Evolutionary conservation across 2,888 invertebrate species (phyloP).

Genomic region (Latrodectus elegans): DNA sequence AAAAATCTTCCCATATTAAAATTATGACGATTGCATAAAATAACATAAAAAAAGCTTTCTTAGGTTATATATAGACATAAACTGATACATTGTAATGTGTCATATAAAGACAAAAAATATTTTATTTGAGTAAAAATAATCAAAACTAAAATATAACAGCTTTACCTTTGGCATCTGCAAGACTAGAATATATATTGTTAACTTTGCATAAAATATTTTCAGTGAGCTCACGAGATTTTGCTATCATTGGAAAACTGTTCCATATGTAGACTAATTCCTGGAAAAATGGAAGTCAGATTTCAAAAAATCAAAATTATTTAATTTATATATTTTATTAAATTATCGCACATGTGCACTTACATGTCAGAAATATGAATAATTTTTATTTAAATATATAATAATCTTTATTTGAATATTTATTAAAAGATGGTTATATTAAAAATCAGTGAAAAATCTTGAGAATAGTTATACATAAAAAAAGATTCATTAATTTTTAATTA

Average conservation of each 20-base stretch:
- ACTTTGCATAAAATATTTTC: slow-evolving; percentile 74
- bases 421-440: no score
- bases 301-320: neutral
- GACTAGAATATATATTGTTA: slow-evolving; percentile 72
- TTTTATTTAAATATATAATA: no score
- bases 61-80: neutral
- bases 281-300: slow-evolving; percentile 4
- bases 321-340: no score
- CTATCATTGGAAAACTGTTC: slow-evolving; percentile 70
- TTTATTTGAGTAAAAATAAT: neutral
- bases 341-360: no score
- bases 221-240: slow-evolving; percentile 79
- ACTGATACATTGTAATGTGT: neutral
- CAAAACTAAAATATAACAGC: neutral
- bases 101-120: neutral
- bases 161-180: slow-evolving; percentile 65
- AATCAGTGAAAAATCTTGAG: no score
- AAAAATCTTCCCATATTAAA: no score
- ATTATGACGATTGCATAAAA: neutral
- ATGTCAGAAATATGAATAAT: no score
- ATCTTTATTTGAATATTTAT: no score
- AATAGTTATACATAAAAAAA: no score
- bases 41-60: neutral
- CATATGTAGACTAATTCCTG: slow-evolving; percentile 68
- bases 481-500: no score